A percentile compares a stretch with the other conserved stretches of the same genome.
Evolutionary conservation across 2,113 vertebrate species (phyloP).

Genomic region (Lepidothrix coronata): DNA sequence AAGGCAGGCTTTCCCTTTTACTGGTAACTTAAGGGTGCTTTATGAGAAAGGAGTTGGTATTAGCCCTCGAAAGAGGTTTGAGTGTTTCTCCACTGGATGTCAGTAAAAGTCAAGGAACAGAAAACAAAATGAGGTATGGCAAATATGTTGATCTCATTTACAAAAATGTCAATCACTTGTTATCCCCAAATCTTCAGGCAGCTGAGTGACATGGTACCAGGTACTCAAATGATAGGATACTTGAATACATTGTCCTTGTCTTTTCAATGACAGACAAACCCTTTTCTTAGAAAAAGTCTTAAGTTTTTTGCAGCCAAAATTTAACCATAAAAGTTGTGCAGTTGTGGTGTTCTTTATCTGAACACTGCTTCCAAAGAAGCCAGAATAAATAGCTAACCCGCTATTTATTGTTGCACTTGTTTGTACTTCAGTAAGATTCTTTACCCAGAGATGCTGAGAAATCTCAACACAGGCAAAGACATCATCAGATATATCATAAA

Average conservation of each 20-base stretch:
- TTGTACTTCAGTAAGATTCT: not conserved
- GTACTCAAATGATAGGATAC: not conserved
- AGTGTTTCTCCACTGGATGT: conserved; percentile 12
- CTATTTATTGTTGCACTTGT: not conserved
- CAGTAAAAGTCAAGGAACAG: conserved; percentile 34
- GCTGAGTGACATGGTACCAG: not conserved
- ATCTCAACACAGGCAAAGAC: not conserved
- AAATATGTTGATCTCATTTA: not conserved
- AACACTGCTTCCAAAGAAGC: not conserved
- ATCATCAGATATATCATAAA: not conserved
- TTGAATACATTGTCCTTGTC: not conserved
- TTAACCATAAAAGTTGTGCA: not conserved
- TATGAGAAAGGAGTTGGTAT: not conserved
- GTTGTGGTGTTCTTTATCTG: not conserved
- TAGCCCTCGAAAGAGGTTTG: not conserved
- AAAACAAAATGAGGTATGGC: not conserved
- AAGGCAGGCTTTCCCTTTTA: not conserved
- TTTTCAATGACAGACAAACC: not conserved
- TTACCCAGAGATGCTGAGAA: not conserved
- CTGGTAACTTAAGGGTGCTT: not conserved
- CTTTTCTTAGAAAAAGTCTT: not conserved
- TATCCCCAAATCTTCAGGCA: not conserved
- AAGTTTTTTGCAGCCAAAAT: not conserved
- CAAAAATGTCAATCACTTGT: not conserved
- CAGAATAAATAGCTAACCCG: not conserved